These are phyloP conservation scores for Lithobius niger DNA, from an alignment of 1,140 invertebrate genomes.

Conservation along the genomic window DNA sequence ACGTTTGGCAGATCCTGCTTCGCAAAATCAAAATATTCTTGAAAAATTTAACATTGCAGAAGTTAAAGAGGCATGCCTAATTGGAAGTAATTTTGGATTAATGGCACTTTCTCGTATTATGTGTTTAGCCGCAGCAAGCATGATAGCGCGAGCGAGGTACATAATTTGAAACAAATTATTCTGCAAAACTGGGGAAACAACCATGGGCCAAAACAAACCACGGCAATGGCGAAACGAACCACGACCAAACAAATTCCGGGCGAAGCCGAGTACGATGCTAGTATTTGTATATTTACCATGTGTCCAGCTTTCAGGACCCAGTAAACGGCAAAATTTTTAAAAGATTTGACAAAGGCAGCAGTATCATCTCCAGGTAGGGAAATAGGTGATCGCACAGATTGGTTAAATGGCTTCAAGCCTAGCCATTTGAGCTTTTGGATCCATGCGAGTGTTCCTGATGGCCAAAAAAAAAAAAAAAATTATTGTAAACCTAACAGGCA, in stretches of 20 bases:
- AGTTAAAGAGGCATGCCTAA: too few species aligned
- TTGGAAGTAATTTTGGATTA: too few species aligned
- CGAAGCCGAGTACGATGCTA: constrained; percentile 15
- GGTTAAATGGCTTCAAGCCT: constrained; percentile 38
- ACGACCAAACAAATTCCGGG: not conserved
- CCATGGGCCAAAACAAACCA: not conserved
- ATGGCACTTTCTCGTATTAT: too few species aligned
- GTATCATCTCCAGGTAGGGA: constrained; percentile 38
- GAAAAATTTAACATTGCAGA: too few species aligned
- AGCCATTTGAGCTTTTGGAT: constrained; percentile 51
- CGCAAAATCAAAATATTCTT: too few species aligned
- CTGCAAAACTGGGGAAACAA: too few species aligned
- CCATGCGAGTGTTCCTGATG: constrained; percentile 50
- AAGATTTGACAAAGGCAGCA: constrained; percentile 49
- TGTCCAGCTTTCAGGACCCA: constrained; percentile 58
- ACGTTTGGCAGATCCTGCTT: too few species aligned
- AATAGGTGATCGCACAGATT: constrained; percentile 37
- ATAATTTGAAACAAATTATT: too few species aligned
- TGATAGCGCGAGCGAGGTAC: too few species aligned
- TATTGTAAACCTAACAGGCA: not conserved
- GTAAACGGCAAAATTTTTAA: constrained; percentile 53
- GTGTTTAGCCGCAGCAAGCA: too few species aligned
- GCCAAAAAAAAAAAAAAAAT: constrained; percentile 4
- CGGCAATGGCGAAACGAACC: not conserved
- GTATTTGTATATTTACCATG: constrained; percentile 44